Percentiles rank a stretch among this genome's conserved stretches.
Conservation (phyloP, 1,140 invertebrate genomes). For the Zophobas atratus region DNA sequence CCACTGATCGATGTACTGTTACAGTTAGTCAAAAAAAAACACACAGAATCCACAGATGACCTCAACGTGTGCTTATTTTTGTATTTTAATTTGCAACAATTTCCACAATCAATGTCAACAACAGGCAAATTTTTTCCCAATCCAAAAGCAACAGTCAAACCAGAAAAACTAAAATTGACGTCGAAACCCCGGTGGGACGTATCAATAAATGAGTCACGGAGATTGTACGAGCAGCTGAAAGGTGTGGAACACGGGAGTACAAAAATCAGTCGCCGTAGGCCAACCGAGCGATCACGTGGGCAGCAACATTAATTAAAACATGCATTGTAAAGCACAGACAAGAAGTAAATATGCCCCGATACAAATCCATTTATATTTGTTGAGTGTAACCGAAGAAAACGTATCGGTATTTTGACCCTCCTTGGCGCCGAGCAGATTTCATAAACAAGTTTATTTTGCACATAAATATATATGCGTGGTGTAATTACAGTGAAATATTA, state of each 20-base stretch:
- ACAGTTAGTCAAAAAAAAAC: too few relatives aligned
- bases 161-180: too few relatives aligned
- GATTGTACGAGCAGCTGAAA: not conserved
- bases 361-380: slow-evolving; percentile 47
- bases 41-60: too few relatives aligned
- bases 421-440: slow-evolving; percentile 65
- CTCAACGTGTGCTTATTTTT: too few relatives aligned
- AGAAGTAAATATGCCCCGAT: slow-evolving; percentile 46
- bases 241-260: not conserved
- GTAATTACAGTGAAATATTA: slow-evolving; percentile 68
- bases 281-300: slow-evolving; percentile 6
- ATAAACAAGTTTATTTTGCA: slow-evolving; percentile 67
- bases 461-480: slow-evolving; percentile 65
- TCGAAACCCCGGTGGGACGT: too few relatives aligned
- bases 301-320: slow-evolving; percentile 17
- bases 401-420: slow-evolving; percentile 67
- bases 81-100: too few relatives aligned
- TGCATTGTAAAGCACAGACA: slow-evolving; percentile 48
- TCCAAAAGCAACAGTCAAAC: too few relatives aligned
- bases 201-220: too few relatives aligned
- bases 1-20: too few relatives aligned
- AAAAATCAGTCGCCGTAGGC: not conserved
- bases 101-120: too few relatives aligned
- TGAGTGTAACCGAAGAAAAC: slow-evolving; percentile 54
- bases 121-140: too few relatives aligned